Evolutionary conservation across 2,113 vertebrate genomes (phyloP), one percentile per base, ranked within the genome.

Genomic region (Pimephales promelas): DNA sequence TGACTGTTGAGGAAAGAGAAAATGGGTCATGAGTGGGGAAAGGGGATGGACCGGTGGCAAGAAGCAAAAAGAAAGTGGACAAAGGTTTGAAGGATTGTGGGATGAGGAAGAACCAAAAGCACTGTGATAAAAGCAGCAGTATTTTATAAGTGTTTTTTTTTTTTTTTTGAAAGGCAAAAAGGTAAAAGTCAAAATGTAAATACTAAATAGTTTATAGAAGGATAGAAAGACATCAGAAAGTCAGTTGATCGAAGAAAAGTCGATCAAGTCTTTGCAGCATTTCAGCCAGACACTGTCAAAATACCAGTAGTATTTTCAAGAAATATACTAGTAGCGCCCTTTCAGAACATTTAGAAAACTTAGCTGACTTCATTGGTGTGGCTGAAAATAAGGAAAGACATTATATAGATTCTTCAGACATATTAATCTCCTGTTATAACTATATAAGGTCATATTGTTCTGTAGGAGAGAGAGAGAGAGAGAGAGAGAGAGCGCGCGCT

Each of bases 11-110:
- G 87, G 86, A 78, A 84, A 71, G 82, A 43, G 68, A 92, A 86
- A 94, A 84, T 93, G 91, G 93, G 94, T 94, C 93, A 92, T 57
- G 49, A 68, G 82, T 83, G 88, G 79, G 13, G 77, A 85, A 66
- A 83, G 82, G 83, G 80, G 49, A 62, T 66, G 36, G 16, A 49
- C 2, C 14, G 40, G 18, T 3, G 6, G 20, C 16, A 72, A 57
- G 11, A 72, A 64, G 13, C 18, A 72, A 40, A 83, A 56, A 45
- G 74, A 4, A 49, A 13, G 52, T n/a, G 52, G 47, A 81, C 43
- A 70, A 54, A 79, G 47, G 22, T 16, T 52, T 26, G 40, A 54
- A 59, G 47, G 1, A 18, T 40, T 74, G 24, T n/a, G 61, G 28
- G 59, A 66, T 31, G 24, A 56, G 49, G 14, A 26, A 54, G 28